Conservation (phyloP, 2,797 vertebrate species). For the Enteromius mattozi region DNA sequence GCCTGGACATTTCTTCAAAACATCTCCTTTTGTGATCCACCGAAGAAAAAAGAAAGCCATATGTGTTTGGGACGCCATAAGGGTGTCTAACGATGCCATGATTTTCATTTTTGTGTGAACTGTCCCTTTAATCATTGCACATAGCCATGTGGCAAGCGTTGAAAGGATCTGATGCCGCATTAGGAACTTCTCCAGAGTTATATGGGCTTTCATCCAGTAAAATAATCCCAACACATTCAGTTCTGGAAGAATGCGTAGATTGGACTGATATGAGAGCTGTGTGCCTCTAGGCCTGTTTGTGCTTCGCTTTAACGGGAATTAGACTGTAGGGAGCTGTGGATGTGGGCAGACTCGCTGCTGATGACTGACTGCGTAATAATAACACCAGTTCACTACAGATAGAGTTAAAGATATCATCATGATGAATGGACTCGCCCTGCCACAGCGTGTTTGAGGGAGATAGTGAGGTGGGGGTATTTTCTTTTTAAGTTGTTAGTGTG, state of each 20-base stretch:
- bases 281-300: conserved; percentile 45
- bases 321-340: conserved; percentile 40
- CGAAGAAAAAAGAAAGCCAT: background rate
- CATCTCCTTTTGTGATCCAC: background rate
- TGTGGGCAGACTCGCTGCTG: conserved; percentile 47
- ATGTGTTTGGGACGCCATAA: background rate
- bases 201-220: conserved; percentile 35
- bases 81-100: background rate
- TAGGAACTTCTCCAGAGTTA: conserved; percentile 39
- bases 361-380: conserved; percentile 40
- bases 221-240: conserved; percentile 41
- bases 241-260: conserved; percentile 30
- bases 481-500: background rate
- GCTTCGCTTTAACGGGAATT: conserved; percentile 49
- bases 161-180: conserved; percentile 26
- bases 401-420: conserved; percentile 15
- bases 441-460: background rate
- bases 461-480: background rate
- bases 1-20: conserved; percentile 3
- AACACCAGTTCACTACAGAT: conserved; percentile 24
- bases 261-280: conserved; percentile 49
- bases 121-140: conserved; percentile 7
- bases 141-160: conserved; percentile 19
- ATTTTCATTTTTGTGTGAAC: background rate
- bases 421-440: conserved; percentile 32